Conservation (phyloP, 1,140 invertebrate species). For the Lepidurus couesii region DNA sequence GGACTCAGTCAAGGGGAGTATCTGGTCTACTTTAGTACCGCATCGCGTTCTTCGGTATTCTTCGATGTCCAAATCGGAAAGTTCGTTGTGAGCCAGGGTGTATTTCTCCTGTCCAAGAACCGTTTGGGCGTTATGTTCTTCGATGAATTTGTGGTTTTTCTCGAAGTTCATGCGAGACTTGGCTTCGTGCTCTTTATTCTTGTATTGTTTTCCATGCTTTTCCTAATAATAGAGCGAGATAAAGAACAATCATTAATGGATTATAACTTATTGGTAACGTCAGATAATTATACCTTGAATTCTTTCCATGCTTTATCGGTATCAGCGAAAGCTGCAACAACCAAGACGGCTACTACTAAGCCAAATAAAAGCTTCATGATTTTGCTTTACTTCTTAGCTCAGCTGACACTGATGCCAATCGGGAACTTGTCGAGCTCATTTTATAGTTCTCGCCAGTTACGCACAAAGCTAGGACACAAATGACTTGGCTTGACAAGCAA, state of each 20-base stretch:
- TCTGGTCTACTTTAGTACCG: neutral
- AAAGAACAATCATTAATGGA: too few species aligned
- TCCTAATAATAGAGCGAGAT: neutral
- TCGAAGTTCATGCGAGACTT: neutral
- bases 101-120: neutral
- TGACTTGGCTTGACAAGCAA: too few species aligned
- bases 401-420: too few species aligned
- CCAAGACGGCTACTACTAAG: neutral
- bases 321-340: neutral
- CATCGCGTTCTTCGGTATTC: neutral
- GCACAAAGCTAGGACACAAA: too few species aligned
- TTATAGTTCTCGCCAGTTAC: too few species aligned
- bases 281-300: neutral
- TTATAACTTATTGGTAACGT: too few species aligned
- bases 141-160: neutral
- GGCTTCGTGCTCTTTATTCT: neutral
- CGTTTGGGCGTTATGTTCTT: neutral
- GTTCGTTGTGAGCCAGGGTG: neutral
- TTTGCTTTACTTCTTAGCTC: too few species aligned
- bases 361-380: neutral
- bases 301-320: constrained; percentile 1
- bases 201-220: neutral
- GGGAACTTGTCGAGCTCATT: too few species aligned
- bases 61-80: neutral
- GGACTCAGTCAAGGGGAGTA: neutral